Evolutionary conservation across 1,140 invertebrate genomes (phyloP).

Genomic region (Apis laboriosa): DNA sequence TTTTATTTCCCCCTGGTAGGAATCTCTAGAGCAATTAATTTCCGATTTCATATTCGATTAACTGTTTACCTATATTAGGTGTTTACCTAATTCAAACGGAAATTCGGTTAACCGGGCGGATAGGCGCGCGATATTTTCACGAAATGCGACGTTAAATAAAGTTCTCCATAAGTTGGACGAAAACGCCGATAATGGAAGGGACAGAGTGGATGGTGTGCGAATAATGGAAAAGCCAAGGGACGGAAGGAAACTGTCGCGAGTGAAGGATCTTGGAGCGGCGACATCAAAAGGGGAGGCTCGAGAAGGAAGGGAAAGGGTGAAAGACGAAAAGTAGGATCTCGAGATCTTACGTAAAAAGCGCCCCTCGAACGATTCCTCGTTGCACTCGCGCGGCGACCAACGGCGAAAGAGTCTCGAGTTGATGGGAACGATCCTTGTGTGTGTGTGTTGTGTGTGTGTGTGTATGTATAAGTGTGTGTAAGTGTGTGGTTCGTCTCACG

Average conservation of each 20-base stretch:
- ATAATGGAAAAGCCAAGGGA: not conserved
- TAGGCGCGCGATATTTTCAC: not conserved
- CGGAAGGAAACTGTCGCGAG: not conserved
- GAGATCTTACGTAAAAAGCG: conserved; percentile 25
- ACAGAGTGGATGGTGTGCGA: not conserved
- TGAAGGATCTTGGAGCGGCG: not conserved
- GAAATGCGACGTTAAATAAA: not conserved
- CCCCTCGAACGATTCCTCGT: not conserved
- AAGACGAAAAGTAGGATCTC: not conserved
- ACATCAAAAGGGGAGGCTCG: not conserved
- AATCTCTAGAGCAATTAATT: not conserved
- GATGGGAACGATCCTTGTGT: conserved; percentile 20
- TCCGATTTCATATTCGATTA: not conserved
- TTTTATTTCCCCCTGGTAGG: too few species aligned
- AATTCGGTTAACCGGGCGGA: not conserved
- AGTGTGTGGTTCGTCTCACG: too few species aligned
- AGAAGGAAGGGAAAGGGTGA: not conserved
- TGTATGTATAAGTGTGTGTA: not conserved
- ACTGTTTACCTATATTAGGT: not conserved
- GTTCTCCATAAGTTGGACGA: too few species aligned
- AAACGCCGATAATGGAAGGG: conserved; percentile 2
- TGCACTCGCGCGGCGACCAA: not conserved
- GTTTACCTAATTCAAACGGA: not conserved
- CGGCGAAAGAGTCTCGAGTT: not conserved
- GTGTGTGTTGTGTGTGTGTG: not conserved